Evolutionary conservation across 2,888 invertebrate species (phyloP), one percentile per base, ranked within the genome.

Genomic region (Eristalis arbustorum): DNA sequence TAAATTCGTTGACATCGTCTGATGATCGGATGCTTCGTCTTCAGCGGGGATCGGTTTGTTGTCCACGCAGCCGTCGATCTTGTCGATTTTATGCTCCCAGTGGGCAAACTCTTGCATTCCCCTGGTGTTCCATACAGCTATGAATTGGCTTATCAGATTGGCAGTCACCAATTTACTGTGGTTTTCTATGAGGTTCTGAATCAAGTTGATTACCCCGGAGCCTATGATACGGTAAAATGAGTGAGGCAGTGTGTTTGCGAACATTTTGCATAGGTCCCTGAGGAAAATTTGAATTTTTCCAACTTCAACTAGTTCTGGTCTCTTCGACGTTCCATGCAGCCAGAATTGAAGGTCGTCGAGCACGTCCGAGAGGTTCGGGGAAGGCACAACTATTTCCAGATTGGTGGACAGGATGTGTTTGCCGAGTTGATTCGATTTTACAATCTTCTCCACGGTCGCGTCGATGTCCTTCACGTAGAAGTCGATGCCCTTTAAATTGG

Each of bases 401-500:
- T 88, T 88, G 1, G 90, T 89, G 4, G 89, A 85, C 8, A 69
- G 10, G 14, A 57, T 69, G 40, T 89, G 28, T 49, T 75, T 82
- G 13, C 14, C 77, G 23, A 76, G 71, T 59, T 34, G 63, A 79
- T 78, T 87, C 34, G 74, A 61, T 78, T 88, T 89, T 1, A 88
- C 62, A 14, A 89, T 71, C 71, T 89, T 91, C 14, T 90, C 88
- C 5, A 90, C 89, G 72, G 91, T 90, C 2, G 72, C 69, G 28
- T 91, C 91, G 56, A 93, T 91, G 74, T 93, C 92, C 88, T 92
- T 93, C 2, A 89, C 89, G 78, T 93, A 93, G 18, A 93, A 89
- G 23, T 89, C 91, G 84, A 89, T 75, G 78, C 85, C 80, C 62
- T 89, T 91, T 0, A 94, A 91, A 88, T 95, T 94, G 0, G 93